These are phyloP conservation scores for Melinopterus prodromus DNA, from an alignment of 2,888 invertebrate species.

Conservation along the genomic window DNA sequence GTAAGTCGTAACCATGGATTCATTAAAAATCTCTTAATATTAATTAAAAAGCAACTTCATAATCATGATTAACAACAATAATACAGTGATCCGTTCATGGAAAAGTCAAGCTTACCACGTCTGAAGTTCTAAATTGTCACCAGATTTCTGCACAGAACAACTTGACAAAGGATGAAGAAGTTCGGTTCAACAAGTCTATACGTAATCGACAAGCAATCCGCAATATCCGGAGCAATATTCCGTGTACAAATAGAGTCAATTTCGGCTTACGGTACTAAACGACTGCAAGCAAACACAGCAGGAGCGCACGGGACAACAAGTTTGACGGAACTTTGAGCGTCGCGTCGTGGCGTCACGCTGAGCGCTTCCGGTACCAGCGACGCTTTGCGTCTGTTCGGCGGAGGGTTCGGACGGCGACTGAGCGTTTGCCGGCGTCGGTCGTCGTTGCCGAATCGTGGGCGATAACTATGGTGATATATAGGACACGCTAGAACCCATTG, in stretches of 20 bases:
- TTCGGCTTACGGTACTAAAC: neutral
- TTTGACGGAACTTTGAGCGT: neutral
- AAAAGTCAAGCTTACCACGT: neutral
- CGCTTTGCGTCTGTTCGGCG: slow-evolving; percentile 36
- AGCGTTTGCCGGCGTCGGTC: slow-evolving; percentile 37
- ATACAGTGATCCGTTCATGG: neutral
- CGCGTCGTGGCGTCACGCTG: neutral
- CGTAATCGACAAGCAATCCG: neutral
- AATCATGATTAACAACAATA: neutral
- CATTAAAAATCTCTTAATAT: too few relatives aligned
- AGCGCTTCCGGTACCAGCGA: slow-evolving; percentile 11
- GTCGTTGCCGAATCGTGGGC: slow-evolving; percentile 1
- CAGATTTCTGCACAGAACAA: neutral
- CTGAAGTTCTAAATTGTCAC: neutral
- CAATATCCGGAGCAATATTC: slow-evolving; percentile 9
- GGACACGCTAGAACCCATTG: slow-evolving; percentile 4
- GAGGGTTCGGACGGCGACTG: slow-evolving; percentile 40
- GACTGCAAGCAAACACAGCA: neutral
- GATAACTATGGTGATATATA: slow-evolving; percentile 11
- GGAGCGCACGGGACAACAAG: neutral
- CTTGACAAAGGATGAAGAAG: neutral
- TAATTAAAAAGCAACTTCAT: neutral
- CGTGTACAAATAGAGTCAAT: neutral
- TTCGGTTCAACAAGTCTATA: neutral
- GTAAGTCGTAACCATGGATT: too few relatives aligned